Evolutionary conservation across 2,797 vertebrate species (phyloP).

Genomic region (Acestrorhynchus altus): DNA sequence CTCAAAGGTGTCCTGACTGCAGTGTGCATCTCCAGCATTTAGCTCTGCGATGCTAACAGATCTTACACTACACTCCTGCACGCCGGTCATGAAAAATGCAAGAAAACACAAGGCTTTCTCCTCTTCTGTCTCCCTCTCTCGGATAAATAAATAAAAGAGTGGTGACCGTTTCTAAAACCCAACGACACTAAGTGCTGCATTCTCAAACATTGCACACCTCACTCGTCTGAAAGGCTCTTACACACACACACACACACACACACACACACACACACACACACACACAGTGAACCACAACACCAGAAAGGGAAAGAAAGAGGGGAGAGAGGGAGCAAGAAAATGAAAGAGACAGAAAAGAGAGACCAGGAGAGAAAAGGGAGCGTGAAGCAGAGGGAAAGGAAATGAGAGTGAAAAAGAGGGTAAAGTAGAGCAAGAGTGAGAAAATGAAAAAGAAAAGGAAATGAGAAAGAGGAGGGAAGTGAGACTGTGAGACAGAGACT

Average conservation of each 20-base stretch:
- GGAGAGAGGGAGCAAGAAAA: not conserved
- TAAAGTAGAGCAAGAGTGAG: not conserved
- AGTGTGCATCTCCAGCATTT: too few species aligned
- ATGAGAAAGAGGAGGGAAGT: not conserved
- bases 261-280: too few species aligned
- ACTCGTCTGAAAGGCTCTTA: not conserved
- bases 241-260: too few species aligned
- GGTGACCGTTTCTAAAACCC: conserved; percentile 37
- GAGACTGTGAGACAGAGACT: not conserved
- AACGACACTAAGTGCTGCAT: conserved; percentile 39
- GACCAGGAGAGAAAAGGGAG: too few species aligned
- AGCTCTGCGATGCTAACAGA: not conserved
- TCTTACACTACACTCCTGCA: not conserved
- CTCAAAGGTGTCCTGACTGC: too few species aligned
- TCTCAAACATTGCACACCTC: conserved; percentile 32
- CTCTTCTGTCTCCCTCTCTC: conserved; percentile 3
- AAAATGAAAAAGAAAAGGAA: not conserved
- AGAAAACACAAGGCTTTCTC: not conserved
- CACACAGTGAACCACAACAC: too few species aligned
- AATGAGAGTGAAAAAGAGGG: conserved; percentile 31
- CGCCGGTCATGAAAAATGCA: not conserved
- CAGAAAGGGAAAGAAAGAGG: not conserved
- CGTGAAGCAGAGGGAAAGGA: not conserved
- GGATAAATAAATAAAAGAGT: conserved; percentile 50
- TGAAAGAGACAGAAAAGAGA: not conserved